phyloP scores from a whole-genome alignment of 2,797 vertebrate species.

The Pelobates cultripes region DNA sequence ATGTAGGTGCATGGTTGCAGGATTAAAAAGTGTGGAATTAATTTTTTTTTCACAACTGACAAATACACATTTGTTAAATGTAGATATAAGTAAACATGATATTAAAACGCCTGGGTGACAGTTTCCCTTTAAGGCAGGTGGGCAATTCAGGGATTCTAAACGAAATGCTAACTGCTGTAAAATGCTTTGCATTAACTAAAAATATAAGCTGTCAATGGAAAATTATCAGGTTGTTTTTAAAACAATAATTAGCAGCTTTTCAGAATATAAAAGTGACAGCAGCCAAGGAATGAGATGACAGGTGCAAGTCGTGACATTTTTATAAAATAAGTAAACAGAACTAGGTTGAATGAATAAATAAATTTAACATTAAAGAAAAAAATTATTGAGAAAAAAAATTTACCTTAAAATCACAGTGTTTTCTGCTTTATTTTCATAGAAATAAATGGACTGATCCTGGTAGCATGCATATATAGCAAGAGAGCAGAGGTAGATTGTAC shows the following conservation, averaged over 20 bases:
- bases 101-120: too few relatives aligned
- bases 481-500: too few relatives aligned
- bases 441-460: too few relatives aligned
- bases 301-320: too few relatives aligned
- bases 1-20: too few relatives aligned
- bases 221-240: slow-evolving; percentile 30
- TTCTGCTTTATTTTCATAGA: too few relatives aligned
- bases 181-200: slow-evolving; percentile 24
- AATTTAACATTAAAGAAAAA: slow-evolving; percentile 13
- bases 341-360: slow-evolving; percentile 5
- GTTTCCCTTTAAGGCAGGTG: neutral
- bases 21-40: too few relatives aligned
- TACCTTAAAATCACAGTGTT: too few relatives aligned
- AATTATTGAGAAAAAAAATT: neutral
- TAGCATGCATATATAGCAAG: too few relatives aligned
- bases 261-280: slow-evolving; percentile 11
- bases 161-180: neutral
- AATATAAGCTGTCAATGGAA: slow-evolving; percentile 37
- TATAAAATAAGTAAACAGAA: neutral
- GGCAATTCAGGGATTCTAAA: neutral
- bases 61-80: too few relatives aligned
- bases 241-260: slow-evolving; percentile 38
- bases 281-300: slow-evolving; percentile 10
- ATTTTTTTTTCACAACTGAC: too few relatives aligned
- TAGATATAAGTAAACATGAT: too few relatives aligned